phyloP scores from a whole-genome alignment of 2,888 invertebrate genomes.

The Brenthis hecate region DNA sequence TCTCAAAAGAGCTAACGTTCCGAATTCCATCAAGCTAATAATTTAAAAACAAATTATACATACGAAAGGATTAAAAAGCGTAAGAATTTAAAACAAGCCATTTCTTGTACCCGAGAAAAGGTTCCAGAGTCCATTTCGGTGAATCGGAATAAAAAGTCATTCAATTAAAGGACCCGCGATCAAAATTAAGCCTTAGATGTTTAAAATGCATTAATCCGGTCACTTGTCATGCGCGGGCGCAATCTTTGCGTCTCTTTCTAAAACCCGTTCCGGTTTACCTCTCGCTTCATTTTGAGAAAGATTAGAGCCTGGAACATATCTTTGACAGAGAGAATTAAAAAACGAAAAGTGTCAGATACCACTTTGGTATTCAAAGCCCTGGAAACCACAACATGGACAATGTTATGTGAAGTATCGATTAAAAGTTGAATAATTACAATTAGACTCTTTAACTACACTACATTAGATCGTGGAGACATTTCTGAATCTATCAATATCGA shows the following conservation, averaged over 20 bases:
- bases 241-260: slow-evolving; percentile 62
- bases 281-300: slow-evolving; percentile 65
- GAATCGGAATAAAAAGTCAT: slow-evolving; percentile 60
- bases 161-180: slow-evolving; percentile 73
- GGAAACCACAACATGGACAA: slow-evolving; percentile 20
- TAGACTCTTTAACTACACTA: slow-evolving; percentile 28
- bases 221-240: slow-evolving; percentile 76
- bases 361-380: slow-evolving; percentile 58
- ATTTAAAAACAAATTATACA: slow-evolving; percentile 23
- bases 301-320: slow-evolving; percentile 53
- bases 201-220: slow-evolving; percentile 82
- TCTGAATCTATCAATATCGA: slow-evolving; percentile 47
- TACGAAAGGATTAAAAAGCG: slow-evolving; percentile 23
- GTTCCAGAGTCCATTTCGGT: slow-evolving; percentile 42
- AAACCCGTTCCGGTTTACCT: slow-evolving; percentile 70
- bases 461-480: slow-evolving; percentile 30
- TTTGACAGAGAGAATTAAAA: slow-evolving; percentile 45
- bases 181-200: slow-evolving; percentile 81
- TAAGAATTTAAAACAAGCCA: slow-evolving; percentile 34
- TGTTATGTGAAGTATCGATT: slow-evolving; percentile 22
- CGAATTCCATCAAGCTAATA: slow-evolving; percentile 15
- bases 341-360: slow-evolving; percentile 52
- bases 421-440: slow-evolving; percentile 30
- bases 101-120: slow-evolving; percentile 38
- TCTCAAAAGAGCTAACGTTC: slow-evolving; percentile 4